A percentile compares a stretch with the other conserved stretches of the same genome.
phyloP scores from a whole-genome alignment of 2,797 vertebrate species.

The Mus spretus region DNA sequence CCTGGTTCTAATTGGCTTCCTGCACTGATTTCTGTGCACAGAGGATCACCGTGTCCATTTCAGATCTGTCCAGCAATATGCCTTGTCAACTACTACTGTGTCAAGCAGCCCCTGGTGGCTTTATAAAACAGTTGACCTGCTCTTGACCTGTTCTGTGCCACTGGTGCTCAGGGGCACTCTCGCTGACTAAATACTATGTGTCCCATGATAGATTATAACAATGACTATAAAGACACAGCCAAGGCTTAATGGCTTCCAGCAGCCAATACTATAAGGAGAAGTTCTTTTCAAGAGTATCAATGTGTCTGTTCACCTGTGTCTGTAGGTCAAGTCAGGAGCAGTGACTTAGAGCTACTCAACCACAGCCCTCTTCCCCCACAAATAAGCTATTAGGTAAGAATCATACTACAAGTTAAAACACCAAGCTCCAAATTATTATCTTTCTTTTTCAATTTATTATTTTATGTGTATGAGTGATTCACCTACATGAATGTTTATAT shows the following conservation, averaged over 20 bases:
- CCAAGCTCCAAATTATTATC: background rate
- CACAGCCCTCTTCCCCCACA: background rate
- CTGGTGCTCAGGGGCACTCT: constrained; percentile 62
- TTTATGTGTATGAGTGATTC: background rate
- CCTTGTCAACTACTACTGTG: constrained; percentile 28
- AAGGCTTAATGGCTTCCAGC: constrained; percentile 66
- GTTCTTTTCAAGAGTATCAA: constrained; percentile 5
- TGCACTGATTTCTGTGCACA: background rate
- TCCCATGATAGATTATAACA: constrained; percentile 63
- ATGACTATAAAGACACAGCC: constrained; percentile 60
- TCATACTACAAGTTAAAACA: background rate
- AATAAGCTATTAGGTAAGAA: background rate
- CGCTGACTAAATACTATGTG: constrained; percentile 69
- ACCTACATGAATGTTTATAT: background rate
- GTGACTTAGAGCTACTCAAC: background rate
- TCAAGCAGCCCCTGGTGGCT: constrained; percentile 57
- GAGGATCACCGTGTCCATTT: constrained; percentile 40
- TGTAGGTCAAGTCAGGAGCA: background rate
- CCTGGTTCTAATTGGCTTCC: constrained; percentile 40
- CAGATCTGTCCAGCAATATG: constrained; percentile 1
- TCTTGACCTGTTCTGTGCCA: constrained; percentile 73
- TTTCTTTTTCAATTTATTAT: background rate
- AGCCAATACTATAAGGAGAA: constrained; percentile 51
- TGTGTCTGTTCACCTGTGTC: background rate
- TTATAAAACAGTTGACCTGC: constrained; percentile 73